These are phyloP conservation scores for Antitype chi DNA, from an alignment of 2,888 invertebrate genomes.

Conservation along the genomic window DNA sequence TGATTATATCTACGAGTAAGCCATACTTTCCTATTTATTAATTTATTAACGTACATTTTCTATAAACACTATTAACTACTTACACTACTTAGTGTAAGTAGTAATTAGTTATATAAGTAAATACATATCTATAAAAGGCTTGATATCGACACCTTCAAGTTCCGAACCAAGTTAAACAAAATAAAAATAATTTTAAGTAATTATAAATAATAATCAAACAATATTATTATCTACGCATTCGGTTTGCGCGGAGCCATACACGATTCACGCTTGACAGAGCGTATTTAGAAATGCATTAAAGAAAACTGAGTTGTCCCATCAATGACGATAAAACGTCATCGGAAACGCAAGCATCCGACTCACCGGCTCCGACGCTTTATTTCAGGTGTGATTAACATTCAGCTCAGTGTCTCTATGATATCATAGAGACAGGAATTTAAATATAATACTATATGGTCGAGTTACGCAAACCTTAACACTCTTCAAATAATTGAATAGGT, in stretches of 20 bases:
- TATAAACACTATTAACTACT: too few relatives aligned
- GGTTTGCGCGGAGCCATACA: neutral
- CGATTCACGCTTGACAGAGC: neutral
- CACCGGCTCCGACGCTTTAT: neutral
- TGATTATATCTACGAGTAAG: neutral
- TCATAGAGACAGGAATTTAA: too few relatives aligned
- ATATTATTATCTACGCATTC: neutral
- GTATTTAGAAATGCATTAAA: neutral
- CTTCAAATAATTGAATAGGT: neutral
- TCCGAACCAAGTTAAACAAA: neutral
- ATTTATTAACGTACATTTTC: too few relatives aligned
- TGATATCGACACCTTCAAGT: neutral
- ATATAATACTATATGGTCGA: too few relatives aligned
- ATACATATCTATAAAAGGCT: neutral
- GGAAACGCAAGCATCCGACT: neutral
- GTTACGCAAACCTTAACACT: neutral
- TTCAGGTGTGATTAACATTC: neutral
- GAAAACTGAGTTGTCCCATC: neutral
- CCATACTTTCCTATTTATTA: neutral
- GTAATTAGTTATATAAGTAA: neutral
- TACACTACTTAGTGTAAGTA: neutral
- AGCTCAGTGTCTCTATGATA: neutral
- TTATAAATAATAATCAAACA: neutral
- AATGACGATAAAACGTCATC: neutral
- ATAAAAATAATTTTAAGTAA: neutral